These are phyloP conservation scores for Cheilosia pagana DNA, from an alignment of 2,888 invertebrate species.

Conservation along the genomic window DNA sequence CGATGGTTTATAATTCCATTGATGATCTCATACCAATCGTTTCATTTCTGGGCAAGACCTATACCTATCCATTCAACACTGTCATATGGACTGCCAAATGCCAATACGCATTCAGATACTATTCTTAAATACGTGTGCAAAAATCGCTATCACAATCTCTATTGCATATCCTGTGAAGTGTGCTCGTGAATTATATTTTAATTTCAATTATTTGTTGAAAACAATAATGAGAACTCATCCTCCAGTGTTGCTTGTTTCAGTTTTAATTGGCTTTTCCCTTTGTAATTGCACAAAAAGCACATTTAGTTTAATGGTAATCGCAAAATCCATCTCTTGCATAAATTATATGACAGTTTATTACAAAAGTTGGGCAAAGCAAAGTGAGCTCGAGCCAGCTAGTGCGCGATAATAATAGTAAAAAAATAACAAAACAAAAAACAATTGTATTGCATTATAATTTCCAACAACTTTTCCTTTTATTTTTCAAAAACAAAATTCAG, in stretches of 20 bases:
- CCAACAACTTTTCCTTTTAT: conserved; percentile 37
- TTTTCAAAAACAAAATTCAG: conserved; percentile 32
- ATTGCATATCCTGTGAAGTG: not conserved
- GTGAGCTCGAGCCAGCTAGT: not conserved
- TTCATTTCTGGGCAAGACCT: too few relatives aligned
- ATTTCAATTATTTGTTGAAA: conserved; percentile 27
- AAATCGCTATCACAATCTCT: too few relatives aligned
- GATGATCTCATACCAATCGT: too few relatives aligned
- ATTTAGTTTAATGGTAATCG: conserved; percentile 55
- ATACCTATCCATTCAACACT: too few relatives aligned
- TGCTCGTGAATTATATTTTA: not conserved
- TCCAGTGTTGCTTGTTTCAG: conserved; percentile 12
- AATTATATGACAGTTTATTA: conserved; percentile 67
- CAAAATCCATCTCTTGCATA: conserved; percentile 68
- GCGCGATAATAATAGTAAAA: not conserved
- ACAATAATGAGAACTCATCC: not conserved
- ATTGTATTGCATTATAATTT: conserved; percentile 46
- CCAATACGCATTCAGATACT: too few relatives aligned
- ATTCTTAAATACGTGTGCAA: not conserved
- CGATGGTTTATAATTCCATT: too few relatives aligned
- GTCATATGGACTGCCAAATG: too few relatives aligned
- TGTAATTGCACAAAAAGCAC: conserved; percentile 32
- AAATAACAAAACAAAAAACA: conserved; percentile 6
- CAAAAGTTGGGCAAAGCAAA: conserved; percentile 39
- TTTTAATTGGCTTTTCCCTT: conserved; percentile 50